Conservation (phyloP, 2,797 vertebrate genomes). For the Lepilemur ruficaudatus region DNA sequence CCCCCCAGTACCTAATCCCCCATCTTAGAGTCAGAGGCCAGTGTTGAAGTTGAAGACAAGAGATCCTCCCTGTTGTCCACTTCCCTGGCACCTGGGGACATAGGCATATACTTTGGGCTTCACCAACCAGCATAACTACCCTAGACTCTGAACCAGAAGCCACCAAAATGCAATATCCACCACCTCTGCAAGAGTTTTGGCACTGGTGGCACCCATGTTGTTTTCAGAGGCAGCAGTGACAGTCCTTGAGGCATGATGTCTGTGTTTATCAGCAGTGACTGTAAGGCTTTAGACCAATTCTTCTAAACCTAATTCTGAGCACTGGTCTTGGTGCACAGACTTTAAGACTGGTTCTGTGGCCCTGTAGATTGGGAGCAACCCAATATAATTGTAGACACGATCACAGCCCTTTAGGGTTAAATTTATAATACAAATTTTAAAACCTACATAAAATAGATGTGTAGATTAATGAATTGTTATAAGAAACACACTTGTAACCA, state of each 20-base stretch:
- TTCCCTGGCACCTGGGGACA: not conserved
- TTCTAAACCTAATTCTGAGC: not conserved
- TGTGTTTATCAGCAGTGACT: not conserved
- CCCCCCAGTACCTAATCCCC: not conserved
- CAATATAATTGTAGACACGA: not conserved
- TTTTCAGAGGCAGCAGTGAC: not conserved
- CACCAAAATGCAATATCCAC: not conserved
- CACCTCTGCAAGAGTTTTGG: not conserved
- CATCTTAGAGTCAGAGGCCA: not conserved
- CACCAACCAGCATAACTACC: not conserved
- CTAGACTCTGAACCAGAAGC: not conserved
- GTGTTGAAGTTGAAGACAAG: not conserved
- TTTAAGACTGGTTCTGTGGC: not conserved
- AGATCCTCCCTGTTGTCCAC: not conserved
- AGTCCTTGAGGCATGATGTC: not conserved
- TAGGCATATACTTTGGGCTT: not conserved
- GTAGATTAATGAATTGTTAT: not conserved
- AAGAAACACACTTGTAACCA: not conserved
- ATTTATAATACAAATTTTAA: not conserved
- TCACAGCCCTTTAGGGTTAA: not conserved
- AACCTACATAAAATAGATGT: not conserved
- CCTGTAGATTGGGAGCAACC: not conserved
- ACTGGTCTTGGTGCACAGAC: not conserved
- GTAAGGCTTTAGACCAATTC: not conserved
- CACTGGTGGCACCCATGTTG: not conserved